Evolutionary conservation across 2,888 invertebrate species (phyloP).

Genomic region (Chymomyza procnemis): DNA sequence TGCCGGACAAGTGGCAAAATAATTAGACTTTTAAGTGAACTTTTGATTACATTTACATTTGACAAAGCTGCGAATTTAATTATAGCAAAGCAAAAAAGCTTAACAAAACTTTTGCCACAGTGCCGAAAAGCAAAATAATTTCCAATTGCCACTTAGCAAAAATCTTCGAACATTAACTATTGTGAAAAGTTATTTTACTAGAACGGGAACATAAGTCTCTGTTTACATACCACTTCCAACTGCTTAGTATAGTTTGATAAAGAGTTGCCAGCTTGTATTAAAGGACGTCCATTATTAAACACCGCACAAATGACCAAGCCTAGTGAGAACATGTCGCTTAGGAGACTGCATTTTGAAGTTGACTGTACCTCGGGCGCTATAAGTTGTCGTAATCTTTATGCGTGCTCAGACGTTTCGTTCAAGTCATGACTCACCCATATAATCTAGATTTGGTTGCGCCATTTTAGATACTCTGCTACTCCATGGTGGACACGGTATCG

Average conservation of each 20-base stretch:
- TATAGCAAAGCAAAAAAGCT: constrained; percentile 64
- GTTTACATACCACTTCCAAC: constrained; percentile 88
- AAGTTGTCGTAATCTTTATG: constrained; percentile 43
- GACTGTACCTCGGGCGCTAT: constrained; percentile 96
- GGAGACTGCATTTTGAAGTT: constrained; percentile 88
- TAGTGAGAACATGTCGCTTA: constrained; percentile 97
- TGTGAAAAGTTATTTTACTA: constrained; percentile 45
- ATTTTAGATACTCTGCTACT: constrained; percentile 93
- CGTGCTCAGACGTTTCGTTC: background rate
- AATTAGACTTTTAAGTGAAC: constrained; percentile 73
- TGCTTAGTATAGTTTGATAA: constrained; percentile 93
- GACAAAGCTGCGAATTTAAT: constrained; percentile 67
- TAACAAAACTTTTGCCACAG: constrained; percentile 39
- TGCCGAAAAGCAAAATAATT: constrained; percentile 34
- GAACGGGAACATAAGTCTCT: background rate
- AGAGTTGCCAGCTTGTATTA: constrained; percentile 94
- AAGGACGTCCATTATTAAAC: constrained; percentile 92
- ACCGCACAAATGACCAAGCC: constrained; percentile 96
- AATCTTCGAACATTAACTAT: background rate
- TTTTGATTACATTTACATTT: constrained; percentile 75
- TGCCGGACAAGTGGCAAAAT: constrained; percentile 57
- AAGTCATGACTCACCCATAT: constrained; percentile 83
- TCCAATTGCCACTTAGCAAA: constrained; percentile 47
- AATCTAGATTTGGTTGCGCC: constrained; percentile 96
- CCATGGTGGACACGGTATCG: constrained; percentile 91